These are phyloP conservation scores for Triplophysa yarkandensis DNA, from an alignment of 2,797 vertebrate genomes.

Conservation along the genomic window DNA sequence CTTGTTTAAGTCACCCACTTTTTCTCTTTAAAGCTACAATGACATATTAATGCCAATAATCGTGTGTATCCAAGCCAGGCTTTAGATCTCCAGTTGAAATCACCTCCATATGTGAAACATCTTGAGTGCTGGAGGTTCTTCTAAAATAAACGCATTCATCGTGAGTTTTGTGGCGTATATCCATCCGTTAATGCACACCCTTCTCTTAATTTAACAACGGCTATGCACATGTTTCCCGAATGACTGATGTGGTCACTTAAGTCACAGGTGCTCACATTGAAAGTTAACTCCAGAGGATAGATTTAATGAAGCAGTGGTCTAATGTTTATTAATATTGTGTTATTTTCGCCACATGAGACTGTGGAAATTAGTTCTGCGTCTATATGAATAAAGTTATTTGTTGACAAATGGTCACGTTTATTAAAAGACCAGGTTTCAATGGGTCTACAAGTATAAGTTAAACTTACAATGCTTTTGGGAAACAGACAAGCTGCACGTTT, in stretches of 20 bases:
- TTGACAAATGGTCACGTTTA: not conserved
- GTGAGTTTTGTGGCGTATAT: constrained; percentile 36
- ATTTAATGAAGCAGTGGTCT: not conserved
- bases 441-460: too few relatives aligned
- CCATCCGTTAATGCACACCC: constrained; percentile 48
- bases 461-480: too few relatives aligned
- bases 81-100: constrained; percentile 51
- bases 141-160: constrained; percentile 45
- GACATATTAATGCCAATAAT: constrained; percentile 49
- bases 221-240: not conserved
- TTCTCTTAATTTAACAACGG: constrained; percentile 19
- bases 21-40: constrained; percentile 32
- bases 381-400: not conserved
- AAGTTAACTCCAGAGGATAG: not conserved
- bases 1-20: constrained; percentile 5
- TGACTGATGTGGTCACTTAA: constrained; percentile 20
- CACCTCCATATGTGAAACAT: constrained; percentile 51
- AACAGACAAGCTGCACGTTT: too few relatives aligned
- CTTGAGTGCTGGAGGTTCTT: constrained; percentile 34
- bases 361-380: too few relatives aligned
- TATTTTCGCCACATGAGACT: constrained; percentile 21
- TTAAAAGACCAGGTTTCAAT: too few relatives aligned
- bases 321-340: not conserved
- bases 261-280: not conserved
- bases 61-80: constrained; percentile 50